Conservation (phyloP, 2,113 vertebrate genomes). For the Chaetodon trifascialis region DNA sequence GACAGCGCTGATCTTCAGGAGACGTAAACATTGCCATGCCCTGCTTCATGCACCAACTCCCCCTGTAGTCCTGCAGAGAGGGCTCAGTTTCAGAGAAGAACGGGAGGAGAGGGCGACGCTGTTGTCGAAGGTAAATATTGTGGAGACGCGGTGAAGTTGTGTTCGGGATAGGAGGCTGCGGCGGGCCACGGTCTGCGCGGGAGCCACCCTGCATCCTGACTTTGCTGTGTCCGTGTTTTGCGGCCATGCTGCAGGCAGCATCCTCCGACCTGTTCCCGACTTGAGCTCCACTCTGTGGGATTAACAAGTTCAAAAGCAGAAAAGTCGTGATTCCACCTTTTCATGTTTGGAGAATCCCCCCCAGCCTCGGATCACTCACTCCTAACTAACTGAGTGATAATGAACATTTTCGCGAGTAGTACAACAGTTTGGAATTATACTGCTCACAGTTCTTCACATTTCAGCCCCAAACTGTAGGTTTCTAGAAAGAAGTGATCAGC, state of each 20-base stretch:
- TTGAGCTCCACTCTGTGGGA: constrained; percentile 57
- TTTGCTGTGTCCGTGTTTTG: constrained; percentile 62
- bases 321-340: background rate
- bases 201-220: constrained; percentile 43
- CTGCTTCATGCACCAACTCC: constrained; percentile 52
- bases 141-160: constrained; percentile 62
- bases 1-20: constrained; percentile 8
- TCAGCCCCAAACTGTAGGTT: background rate
- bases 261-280: constrained; percentile 77
- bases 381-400: background rate
- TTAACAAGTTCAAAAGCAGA: constrained; percentile 10
- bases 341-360: background rate
- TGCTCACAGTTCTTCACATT: background rate
- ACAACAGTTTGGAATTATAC: background rate
- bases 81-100: background rate
- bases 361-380: background rate
- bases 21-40: constrained; percentile 80
- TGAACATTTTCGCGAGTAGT: background rate
- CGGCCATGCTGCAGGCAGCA: constrained; percentile 78
- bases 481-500: constrained; percentile 30
- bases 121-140: constrained; percentile 23
- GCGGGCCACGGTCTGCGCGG: constrained; percentile 29
- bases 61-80: constrained; percentile 27
- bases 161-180: constrained; percentile 69
- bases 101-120: background rate